Conservation (phyloP, 1,140 invertebrate species). For the Drosophila insularis region DNA sequence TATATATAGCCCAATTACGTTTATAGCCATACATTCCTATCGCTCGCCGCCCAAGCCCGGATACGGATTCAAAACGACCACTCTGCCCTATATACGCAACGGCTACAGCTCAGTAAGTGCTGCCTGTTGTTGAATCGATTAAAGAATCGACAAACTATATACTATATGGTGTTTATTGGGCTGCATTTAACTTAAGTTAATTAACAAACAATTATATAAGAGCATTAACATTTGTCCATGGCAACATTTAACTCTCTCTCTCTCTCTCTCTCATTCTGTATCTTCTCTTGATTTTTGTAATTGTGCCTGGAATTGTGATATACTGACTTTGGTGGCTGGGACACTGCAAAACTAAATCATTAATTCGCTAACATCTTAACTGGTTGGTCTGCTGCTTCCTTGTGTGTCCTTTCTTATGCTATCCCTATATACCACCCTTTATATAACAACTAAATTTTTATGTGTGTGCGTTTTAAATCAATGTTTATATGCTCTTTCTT, state of each 20-base stretch:
- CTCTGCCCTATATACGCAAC: constrained; percentile 86
- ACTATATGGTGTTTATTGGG: background rate
- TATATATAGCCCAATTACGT: constrained; percentile 58
- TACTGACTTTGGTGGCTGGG: constrained; percentile 31
- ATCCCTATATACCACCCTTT: constrained; percentile 1
- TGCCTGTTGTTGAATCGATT: constrained; percentile 26
- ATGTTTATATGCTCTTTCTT: constrained; percentile 63
- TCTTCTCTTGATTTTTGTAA: no score
- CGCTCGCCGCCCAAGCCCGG: constrained; percentile 88
- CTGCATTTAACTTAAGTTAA: background rate
- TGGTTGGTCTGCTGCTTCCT: constrained; percentile 74
- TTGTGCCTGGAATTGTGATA: constrained; percentile 2
- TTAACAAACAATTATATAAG: background rate
- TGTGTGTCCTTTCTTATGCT: constrained; percentile 51
- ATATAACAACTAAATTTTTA: constrained; percentile 23
- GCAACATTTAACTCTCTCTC: constrained; percentile 37
- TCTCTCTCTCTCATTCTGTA: background rate
- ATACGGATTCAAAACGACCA: constrained; percentile 89
- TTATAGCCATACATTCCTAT: constrained; percentile 83
- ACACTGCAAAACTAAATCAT: constrained; percentile 36
- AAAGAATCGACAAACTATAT: background rate
- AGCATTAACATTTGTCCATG: background rate
- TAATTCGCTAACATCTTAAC: constrained; percentile 48
- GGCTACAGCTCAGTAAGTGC: constrained; percentile 83
- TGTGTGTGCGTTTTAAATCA: constrained; percentile 29